Evolutionary conservation across 1,140 invertebrate species (phyloP), one percentile per base, ranked within the genome.

Genomic region (Pseudomyrmex concolor): DNA sequence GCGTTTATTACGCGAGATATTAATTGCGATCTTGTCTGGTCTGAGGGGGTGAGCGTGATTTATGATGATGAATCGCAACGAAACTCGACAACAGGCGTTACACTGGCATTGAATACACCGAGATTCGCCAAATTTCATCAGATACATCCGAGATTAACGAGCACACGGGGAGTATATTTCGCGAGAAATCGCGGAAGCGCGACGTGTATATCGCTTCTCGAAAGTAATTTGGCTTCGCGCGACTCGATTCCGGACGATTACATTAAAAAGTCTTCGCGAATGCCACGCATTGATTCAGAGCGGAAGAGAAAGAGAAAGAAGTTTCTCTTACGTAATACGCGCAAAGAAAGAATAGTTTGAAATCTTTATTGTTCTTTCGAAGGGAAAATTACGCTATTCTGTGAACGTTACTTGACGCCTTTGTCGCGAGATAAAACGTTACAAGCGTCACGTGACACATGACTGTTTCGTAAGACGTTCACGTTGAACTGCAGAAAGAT

Each of bases 141-240:
- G 78, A 82, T 82, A 82, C 70, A 55, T 82, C 57, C 57, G 78
- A 72, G 71, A 82, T 82, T 82, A 82, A 82, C 68, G 78, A 72
- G 78, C 78, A 48, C 68, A 59, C 51, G 59, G 57, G 17, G 34
- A 7, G 34, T 34, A 34, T 81, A 72, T 73, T 45, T 51, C 45
- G 57, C 71, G 78, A 82, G 78, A 82, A 74, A 82, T 74, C 50
- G 78, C 57, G 78, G 70, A 82, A 74, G 59, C 78, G 45, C 66
- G 54, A 34, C 34, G 34, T 34, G 64, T 19, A 34, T 82, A 82
- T 74, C 50, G 70, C 73, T 72, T 17, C 57, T 82, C 51, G 45
- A 74, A 62, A 82, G 70, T 74, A 82, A 82, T 82, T 82, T 63
- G 78, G 59, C 25, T 55, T 74, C 57, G 70, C 57, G 70, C 68